These are phyloP conservation scores for Atrina japonica DNA, from an alignment of 2,888 invertebrate genomes.

Conservation along the genomic window DNA sequence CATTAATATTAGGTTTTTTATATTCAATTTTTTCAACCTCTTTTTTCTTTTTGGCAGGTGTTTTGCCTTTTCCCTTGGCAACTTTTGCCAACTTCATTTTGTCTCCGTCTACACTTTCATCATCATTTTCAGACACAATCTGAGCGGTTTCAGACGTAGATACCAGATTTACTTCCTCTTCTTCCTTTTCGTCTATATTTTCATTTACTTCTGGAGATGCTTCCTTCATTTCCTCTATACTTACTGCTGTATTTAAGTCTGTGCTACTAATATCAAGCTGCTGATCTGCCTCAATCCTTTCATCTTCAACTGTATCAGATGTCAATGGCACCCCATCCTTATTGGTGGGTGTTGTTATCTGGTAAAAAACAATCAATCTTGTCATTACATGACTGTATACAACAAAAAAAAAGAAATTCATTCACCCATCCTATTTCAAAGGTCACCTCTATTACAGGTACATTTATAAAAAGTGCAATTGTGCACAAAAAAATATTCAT, in stretches of 20 bases:
- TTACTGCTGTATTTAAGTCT: neutral
- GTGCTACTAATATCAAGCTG: constrained; percentile 23
- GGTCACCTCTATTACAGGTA: no score
- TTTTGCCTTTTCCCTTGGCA: constrained; percentile 8
- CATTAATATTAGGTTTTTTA: constrained; percentile 70
- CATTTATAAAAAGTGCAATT: no score
- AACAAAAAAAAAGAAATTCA: no score
- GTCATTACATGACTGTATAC: no score
- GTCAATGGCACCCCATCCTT: neutral
- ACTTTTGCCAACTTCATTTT: neutral
- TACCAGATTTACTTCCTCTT: constrained; percentile 2
- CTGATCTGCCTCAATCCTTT: constrained; percentile 61
- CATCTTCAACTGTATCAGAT: constrained; percentile 48
- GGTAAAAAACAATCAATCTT: no score
- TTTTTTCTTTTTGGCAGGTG: constrained; percentile 50
- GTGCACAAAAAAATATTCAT: no score
- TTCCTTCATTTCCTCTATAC: constrained; percentile 9
- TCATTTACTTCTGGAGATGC: constrained; percentile 17
- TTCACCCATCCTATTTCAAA: no score
- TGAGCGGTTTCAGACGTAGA: neutral
- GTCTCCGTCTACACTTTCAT: constrained; percentile 33
- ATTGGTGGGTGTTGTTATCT: no score
- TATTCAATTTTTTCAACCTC: constrained; percentile 60
- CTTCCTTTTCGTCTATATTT: constrained; percentile 10
- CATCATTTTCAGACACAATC: constrained; percentile 29